Conservation (phyloP, 2,113 vertebrate genomes). For the Beaufortia kweichowensis region DNA sequence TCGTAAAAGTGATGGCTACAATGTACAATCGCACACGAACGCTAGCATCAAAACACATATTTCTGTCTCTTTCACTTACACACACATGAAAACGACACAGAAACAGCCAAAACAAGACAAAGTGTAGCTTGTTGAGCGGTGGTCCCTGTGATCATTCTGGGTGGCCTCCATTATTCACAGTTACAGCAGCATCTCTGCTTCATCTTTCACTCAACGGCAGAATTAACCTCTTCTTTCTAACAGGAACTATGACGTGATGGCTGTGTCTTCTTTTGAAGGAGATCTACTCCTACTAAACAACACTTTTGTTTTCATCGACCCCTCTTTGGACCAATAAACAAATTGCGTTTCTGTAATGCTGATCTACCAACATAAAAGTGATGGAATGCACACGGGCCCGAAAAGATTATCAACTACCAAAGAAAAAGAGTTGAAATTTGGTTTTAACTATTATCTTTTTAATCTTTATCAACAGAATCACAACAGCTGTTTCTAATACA, state of each 20-base stretch:
- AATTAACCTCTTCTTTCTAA: not conserved
- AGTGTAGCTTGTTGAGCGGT: not conserved
- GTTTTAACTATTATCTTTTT: too few relatives aligned
- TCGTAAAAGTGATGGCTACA: conserved; percentile 66
- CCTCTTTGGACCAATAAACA: not conserved
- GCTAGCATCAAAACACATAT: conserved; percentile 40
- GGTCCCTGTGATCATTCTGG: conserved; percentile 13
- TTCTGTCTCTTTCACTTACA: conserved; percentile 30
- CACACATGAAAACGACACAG: conserved; percentile 11
- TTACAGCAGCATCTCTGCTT: not conserved
- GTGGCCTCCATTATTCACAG: not conserved
- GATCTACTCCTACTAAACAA: not conserved
- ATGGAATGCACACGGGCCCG: too few relatives aligned
- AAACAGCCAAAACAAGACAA: not conserved
- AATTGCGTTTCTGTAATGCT: conserved; percentile 1
- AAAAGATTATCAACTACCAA: too few relatives aligned
- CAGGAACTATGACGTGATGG: conserved; percentile 1
- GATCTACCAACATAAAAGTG: not conserved
- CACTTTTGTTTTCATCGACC: not conserved
- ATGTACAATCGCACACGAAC: conserved; percentile 61
- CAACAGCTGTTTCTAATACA: too few relatives aligned
- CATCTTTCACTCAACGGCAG: conserved; percentile 6
- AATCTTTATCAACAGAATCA: too few relatives aligned
- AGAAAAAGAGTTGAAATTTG: too few relatives aligned
- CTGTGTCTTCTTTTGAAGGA: not conserved